Conservation (phyloP, 2,113 vertebrate species). For the Solenodon paradoxus region DNA sequence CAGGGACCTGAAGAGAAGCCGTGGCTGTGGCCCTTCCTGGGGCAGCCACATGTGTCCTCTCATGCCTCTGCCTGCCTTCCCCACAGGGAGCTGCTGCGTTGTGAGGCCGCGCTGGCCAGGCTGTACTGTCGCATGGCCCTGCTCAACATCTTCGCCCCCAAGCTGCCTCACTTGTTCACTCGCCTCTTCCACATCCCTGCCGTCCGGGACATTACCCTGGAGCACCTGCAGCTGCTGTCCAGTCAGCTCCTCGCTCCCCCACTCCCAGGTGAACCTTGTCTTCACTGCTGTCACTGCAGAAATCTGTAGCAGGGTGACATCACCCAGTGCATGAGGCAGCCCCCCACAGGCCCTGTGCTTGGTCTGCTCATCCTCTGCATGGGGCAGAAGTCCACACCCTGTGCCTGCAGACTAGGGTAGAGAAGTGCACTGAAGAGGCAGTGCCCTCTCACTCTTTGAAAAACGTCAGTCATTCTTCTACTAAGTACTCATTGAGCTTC, state of each 20-base stretch:
- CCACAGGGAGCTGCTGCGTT: constrained; percentile 93
- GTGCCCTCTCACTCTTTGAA: background rate
- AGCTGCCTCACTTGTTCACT: constrained; percentile 95
- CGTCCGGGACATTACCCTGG: constrained; percentile 95
- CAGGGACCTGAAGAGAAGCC: background rate
- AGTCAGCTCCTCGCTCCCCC: constrained; percentile 97
- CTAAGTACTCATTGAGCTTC: background rate
- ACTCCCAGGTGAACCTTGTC: constrained; percentile 88
- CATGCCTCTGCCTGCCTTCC: background rate
- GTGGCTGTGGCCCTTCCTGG: background rate
- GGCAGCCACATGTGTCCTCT: too few species aligned
- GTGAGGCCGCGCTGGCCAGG: constrained; percentile 92
- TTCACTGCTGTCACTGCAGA: background rate
- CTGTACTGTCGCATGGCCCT: constrained; percentile 97
- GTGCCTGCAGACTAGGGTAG: background rate
- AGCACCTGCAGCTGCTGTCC: constrained; percentile 96
- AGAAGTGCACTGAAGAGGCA: accelerated
- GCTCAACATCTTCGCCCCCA: constrained; percentile 97
- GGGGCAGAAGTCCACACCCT: accelerated
- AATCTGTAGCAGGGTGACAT: too few species aligned
- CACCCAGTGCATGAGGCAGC: background rate
- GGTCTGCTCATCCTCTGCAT: accelerated
- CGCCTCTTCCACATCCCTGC: constrained; percentile 98
- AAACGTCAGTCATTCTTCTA: background rate
- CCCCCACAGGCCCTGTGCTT: accelerated